Evolutionary conservation across 2,888 invertebrate genomes (phyloP), one percentile per base, ranked within the genome.

Genomic region (Drosophila flavopinicola): DNA sequence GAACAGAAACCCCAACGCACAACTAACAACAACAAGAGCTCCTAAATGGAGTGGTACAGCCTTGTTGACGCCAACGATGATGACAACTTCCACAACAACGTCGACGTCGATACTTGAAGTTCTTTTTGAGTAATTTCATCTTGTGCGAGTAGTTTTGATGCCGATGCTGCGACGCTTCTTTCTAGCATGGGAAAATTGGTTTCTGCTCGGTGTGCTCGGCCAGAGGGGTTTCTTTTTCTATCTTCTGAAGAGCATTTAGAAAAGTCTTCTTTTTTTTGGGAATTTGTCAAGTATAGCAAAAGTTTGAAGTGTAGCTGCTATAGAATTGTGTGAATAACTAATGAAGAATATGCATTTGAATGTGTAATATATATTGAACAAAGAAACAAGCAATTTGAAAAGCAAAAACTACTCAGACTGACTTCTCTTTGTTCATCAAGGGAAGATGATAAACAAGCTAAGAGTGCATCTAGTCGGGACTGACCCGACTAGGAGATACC

Each of bases 61-160:
- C 27, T 51, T 57, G 48, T 47, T 60, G 59, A 59, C 63, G 59
- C 59, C 63, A 76, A 58, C 60, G 79, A 71, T 57, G 80, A 76
- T 79, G 80, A 79, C 80, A 75, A 45, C 75, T 60, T 58, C 29
- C 35, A 37, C 61, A 65, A 76, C 68, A 80, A 59, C 57, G 47
- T 27, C 48, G 65, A 45, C 41, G 53, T 42, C 52, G 63, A 75
- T 60, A 63, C 70, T 61, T 76, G 60, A 66, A 58, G 56, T 70
- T 70, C 41, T 52, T 65, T 60, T 58, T 51, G 57, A 84, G 80
- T 86, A 85, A 86, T 80, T 86, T 80, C 82, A 86, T 77, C 78
- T 80, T 77, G 67, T 71, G 84, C 66, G 51, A 74, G 75, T 69
- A 64, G 69, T 83, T 85, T 63, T 64, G 84, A 85, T 85, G 86